Base-by-base conservation (phyloP, 2,113 vertebrate species). In the Zeus faber region DNA sequence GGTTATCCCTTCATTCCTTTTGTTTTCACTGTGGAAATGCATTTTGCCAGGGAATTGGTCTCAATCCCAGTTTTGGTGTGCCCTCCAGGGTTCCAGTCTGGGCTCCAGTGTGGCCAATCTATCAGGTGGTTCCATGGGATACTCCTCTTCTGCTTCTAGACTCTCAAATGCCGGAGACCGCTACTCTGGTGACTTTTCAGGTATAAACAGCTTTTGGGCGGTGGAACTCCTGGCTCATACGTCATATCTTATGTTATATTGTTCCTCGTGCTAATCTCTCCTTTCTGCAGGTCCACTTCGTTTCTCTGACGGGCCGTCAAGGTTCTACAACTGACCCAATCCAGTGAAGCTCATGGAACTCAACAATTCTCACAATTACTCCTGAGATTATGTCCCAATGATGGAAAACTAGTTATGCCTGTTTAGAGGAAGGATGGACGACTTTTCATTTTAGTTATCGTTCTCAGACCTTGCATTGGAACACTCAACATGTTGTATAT, bases 261-360 rank as follows among this genome's bases (percentile, higher is more conserved):
- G 3, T 11, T 16, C 46, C 17, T 5, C 21, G 11, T 50, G 13
- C 3, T 35, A 6, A 47, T 8, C 2, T 14, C 7, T 62, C 5
- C 2, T 58, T 17, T 54, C 40, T 78, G 3, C 66, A 90, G 89
- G 84, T 65, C 59, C 81, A 33, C 70, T 76, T 35, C 80, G 62
- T 10, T 83, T 60, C 54, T 56, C 54, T 49, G 66, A 67, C 35
- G 75, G 66, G 17, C 65, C 73, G 8, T 14, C 63, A 21, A 72
- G 80, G 58, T 91, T 57, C 65, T 89, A 76, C 65, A 85, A 87
- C 53, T 86, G 67, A 88, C 31, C 24, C 6, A 10, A 4, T 33
- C 48, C 29, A 43, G 22, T 26, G 21, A 47, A 47, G 21, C 6
- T 4, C 0, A 3, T 48, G 2, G 11, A 10, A 21, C 8, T 40